phyloP scores from a whole-genome alignment of 1,140 invertebrate genomes.

The Drosophila ironensis region DNA sequence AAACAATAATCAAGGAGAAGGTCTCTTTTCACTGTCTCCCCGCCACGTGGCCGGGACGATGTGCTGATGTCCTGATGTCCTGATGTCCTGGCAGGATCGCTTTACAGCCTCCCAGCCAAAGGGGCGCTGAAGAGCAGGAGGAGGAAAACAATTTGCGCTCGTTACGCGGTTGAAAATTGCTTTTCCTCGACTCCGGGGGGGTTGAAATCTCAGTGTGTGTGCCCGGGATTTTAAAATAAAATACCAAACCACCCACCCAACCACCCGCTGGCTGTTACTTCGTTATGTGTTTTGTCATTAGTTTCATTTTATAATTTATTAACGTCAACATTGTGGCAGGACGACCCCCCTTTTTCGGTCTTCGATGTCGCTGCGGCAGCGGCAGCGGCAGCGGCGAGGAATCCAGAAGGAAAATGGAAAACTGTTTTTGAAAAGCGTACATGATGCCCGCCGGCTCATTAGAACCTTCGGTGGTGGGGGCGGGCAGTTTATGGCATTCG shows the following conservation, averaged over 20 bases:
- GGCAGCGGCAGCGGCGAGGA: too few relatives aligned
- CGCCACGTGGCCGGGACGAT: conserved; percentile 36
- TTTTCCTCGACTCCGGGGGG: conserved; percentile 5
- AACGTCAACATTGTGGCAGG: conserved; percentile 69
- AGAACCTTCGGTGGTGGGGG: background rate
- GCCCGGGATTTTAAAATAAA: conserved; percentile 38
- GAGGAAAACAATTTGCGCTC: conserved; percentile 67
- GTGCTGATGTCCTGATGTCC: background rate
- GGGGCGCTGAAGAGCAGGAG: background rate
- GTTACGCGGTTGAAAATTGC: conserved; percentile 70
- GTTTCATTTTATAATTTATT: conserved; percentile 82
- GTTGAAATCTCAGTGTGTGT: background rate
- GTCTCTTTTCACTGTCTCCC: background rate
- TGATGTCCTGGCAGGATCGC: conserved; percentile 25
- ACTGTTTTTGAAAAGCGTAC: conserved; percentile 80
- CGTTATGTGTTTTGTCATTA: conserved; percentile 80
- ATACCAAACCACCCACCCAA: conserved; percentile 3
- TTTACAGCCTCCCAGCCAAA: conserved; percentile 25
- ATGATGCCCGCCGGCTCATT: conserved; percentile 63
- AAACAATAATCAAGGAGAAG: conserved; percentile 24
- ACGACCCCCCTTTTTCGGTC: too few relatives aligned
- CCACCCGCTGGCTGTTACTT: background rate
- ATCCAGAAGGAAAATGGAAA: too few relatives aligned
- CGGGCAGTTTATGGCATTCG: background rate
- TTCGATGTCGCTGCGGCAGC: too few relatives aligned